Percentiles rank a stretch among this genome's conserved stretches.
These are phyloP conservation scores for Gallinago jamesoni DNA, from an alignment of 2,113 vertebrate genomes.

Conservation along the genomic window DNA sequence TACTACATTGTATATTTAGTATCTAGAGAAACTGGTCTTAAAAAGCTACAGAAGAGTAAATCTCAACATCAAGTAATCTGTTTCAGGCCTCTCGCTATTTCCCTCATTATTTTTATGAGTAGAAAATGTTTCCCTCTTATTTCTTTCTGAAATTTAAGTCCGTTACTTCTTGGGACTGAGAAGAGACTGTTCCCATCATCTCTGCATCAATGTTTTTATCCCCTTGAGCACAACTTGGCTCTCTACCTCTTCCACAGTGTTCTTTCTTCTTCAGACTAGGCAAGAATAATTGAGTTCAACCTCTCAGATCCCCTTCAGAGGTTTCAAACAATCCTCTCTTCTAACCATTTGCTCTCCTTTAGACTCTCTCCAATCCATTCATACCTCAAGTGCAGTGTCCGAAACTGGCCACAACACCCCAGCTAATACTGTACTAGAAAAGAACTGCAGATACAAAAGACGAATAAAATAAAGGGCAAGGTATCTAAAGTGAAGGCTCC, in stretches of 20 bases:
- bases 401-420: neutral
- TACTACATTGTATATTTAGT: neutral
- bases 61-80: neutral
- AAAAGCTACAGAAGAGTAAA: neutral
- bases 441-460: neutral
- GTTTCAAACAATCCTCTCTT: neutral
- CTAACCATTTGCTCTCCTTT: neutral
- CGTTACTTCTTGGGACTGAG: neutral
- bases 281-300: neutral
- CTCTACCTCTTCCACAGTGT: neutral
- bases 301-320: neutral
- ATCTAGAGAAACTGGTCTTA: neutral
- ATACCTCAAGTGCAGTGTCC: neutral
- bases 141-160: neutral
- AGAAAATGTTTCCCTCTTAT: neutral
- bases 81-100: neutral
- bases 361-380: neutral
- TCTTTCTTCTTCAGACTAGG: neutral
- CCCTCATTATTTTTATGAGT: neutral
- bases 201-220: neutral
- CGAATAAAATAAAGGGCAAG: neutral
- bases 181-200: neutral
- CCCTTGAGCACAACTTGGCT: neutral
- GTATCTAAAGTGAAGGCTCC: neutral
- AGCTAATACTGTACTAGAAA: neutral